Base-by-base conservation (phyloP, 1,140 invertebrate genomes). In the Eumeta japonica region DNA sequence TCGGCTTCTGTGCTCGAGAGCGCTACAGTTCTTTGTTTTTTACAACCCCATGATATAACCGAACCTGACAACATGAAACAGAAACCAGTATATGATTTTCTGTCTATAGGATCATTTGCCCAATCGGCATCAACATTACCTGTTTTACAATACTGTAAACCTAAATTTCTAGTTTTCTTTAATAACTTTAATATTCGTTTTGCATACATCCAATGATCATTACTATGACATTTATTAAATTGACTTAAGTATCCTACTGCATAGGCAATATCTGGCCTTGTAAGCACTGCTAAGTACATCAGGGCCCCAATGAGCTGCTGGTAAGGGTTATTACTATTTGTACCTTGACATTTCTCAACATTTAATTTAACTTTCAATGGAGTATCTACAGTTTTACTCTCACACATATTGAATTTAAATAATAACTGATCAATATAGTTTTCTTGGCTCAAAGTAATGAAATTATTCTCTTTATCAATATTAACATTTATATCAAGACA, bases 191-290 rank as follows among this genome's bases (percentile, higher is more conserved):
- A 43, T 1, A 77, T 43, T 32, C 66, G 39, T 39, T 76, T 72
- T 1, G 54, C 62, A 15, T 51, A 50, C 11, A 36, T 46, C 58
- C 62, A 75, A 46, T 77, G 68, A 17, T 43, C 19, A 29, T 35
- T 15, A 28, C 28, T 39, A 35, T 50, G 60, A 34, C 38, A 50
- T 15, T 51, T 52, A 29, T 63, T 48, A 41, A 68, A 77, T 49
- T 70, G 63, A 37, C 60, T 62, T 17, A 75, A 39, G 15, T 53
- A 50, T 30, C 49, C 59, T 0, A 77, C 67, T 13, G 68, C 48
- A 50, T 46, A 73, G 2, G 61, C 36, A 12, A 78, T 73, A 48
- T 79, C 76, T 13, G 74, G 76, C 28, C 75, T 35, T 9, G 68
- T 75, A 3, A 45, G 38, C 5, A 57, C 34, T 7, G 60, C 39